Percentiles rank a stretch among this genome's conserved stretches.
phyloP scores from a whole-genome alignment of 1,140 invertebrate genomes.

The Drosophila subobscura region DNA sequence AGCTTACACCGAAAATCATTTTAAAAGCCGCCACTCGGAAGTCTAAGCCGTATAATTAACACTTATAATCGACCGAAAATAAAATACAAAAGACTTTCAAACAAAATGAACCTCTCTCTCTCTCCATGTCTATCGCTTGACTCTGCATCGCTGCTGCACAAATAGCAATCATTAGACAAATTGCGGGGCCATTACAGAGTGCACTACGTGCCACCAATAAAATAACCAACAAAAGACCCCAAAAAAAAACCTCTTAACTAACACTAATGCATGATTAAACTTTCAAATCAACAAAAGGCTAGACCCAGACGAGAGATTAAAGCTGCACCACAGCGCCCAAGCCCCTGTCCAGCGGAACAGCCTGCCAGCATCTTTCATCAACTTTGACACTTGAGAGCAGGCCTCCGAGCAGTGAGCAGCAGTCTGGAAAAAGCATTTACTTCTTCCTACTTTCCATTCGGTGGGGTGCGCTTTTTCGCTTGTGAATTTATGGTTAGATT shows the following conservation, averaged over 20 bases:
- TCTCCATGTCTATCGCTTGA: neutral
- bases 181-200: conserved; percentile 55
- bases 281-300: conserved; percentile 65
- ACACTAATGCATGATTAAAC: conserved; percentile 61
- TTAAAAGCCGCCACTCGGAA: conserved; percentile 29
- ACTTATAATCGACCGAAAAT: conserved; percentile 49
- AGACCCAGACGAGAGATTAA: conserved; percentile 8
- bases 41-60: conserved; percentile 50
- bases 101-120: neutral
- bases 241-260: conserved; percentile 48
- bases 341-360: neutral
- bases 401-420: neutral
- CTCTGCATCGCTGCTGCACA: conserved; percentile 44
- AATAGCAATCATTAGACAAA: conserved; percentile 64
- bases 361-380: conserved; percentile 50
- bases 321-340: conserved; percentile 6
- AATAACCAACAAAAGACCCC: conserved; percentile 39
- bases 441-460: conserved; percentile 46
- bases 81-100: conserved; percentile 32
- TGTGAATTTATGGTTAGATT: conserved; percentile 44
- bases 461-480: conserved; percentile 24
- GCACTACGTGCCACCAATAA: conserved; percentile 50
- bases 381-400: conserved; percentile 65
- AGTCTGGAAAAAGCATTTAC: conserved; percentile 19
- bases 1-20: conserved; percentile 33